Evolutionary conservation across 2,888 invertebrate species (phyloP).

Genomic region (Petrolisthes manimaculis): DNA sequence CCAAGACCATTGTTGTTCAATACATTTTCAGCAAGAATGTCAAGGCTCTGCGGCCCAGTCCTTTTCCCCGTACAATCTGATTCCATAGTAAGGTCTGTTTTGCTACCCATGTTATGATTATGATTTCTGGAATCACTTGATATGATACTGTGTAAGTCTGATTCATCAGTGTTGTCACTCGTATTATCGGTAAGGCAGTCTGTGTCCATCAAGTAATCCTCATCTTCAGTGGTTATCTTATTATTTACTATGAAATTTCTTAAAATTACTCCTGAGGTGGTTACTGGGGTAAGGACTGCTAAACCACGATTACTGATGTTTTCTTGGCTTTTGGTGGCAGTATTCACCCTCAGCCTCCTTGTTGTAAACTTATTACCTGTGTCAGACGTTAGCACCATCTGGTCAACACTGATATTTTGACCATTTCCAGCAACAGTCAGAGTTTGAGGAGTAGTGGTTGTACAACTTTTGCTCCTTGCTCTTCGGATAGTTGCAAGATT

Average conservation of each 20-base stretch:
- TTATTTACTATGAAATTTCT: neutral
- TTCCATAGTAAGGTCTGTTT: conserved; percentile 26
- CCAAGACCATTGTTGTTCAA: conserved; percentile 31
- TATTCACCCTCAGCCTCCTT: neutral
- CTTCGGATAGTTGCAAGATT: conserved; percentile 6
- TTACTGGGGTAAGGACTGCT: neutral
- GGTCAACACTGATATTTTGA: neutral
- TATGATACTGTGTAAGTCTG: neutral
- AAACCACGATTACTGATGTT: neutral
- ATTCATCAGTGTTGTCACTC: neutral
- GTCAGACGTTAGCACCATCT: neutral
- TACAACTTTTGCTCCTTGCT: conserved; percentile 13
- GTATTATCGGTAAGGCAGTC: neutral
- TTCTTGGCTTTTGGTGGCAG: neutral
- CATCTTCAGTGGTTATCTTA: neutral
- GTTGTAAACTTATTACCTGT: conserved; percentile 2
- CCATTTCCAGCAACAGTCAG: neutral
- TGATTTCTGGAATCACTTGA: conserved; percentile 8
- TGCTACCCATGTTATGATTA: neutral
- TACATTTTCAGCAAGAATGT: conserved; percentile 45
- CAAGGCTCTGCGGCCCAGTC: conserved; percentile 10
- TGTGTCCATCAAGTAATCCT: conserved; percentile 26
- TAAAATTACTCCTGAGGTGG: neutral
- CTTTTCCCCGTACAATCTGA: conserved; percentile 9
- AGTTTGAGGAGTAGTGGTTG: neutral